Base-by-base conservation (phyloP, 2,797 vertebrate genomes). In the Antennarius maculatus region DNA sequence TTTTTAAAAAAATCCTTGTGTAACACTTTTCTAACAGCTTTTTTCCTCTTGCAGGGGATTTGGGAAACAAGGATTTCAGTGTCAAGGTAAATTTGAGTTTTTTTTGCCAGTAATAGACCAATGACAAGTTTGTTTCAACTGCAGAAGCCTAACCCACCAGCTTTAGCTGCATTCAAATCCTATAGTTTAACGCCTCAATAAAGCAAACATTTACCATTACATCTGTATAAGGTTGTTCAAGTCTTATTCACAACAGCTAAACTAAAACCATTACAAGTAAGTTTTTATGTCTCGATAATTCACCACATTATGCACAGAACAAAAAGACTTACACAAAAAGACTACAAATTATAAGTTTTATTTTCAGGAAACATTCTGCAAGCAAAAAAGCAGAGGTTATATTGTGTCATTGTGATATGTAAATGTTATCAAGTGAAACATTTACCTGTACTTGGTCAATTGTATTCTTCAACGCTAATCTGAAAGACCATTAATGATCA, bases 21-120 rank as follows among this genome's bases (percentile, higher is more conserved):
- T 39, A 39, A 54, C 34, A 11, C 11, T 23, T 23, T 23, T 23
- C 9, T 34, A 45, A 55, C 27, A 67, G 23, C 42, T 68, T 51
- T 50, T 65, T 61, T 84, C 57, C 6, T 6, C 66, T 77, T 93
- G 61, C 94, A 98, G 97, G 97, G 97, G 97, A 74, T 99, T 99
- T 93, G 97, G 97, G 68, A 99, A 99, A 85, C 97, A 99, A 95
- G 97, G 97, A 93, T 99, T 99, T 91, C 97, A 99, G 91, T 99
- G 97, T 92, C 97, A 99, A 97, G 97, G 97, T 99, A 98, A 91
- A 41, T 3, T 13, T n/a, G 10, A 15, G 58, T 57, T 29, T 1
- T 10, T 43, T 15, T 0, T 27, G 14, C n/a, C 7, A 10, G 7
- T 1, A 15, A n/a, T n/a, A 15, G 27, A 29, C 1, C 27, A 12